Conservation (phyloP, 2,113 vertebrate species). For the Salvelinus alpinus region DNA sequence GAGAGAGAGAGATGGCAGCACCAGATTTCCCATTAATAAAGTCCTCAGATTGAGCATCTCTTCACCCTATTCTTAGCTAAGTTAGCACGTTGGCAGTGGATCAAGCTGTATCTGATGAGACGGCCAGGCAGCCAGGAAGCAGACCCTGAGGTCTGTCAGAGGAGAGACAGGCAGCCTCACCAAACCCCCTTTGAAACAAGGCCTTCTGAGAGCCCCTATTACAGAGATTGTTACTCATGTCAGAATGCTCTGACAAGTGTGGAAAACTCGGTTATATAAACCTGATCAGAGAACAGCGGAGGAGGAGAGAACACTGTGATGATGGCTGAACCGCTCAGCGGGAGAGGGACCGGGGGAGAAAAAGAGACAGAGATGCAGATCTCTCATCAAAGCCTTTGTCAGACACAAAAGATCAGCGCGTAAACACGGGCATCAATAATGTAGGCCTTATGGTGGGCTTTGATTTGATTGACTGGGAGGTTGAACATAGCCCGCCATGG, state of each 20-base stretch:
- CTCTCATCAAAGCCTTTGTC: conserved; percentile 36
- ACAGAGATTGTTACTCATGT: conserved; percentile 41
- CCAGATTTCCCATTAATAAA: conserved; percentile 62
- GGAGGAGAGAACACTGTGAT: background rate
- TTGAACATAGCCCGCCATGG: background rate
- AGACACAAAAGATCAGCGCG: conserved; percentile 51
- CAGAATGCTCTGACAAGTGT: conserved; percentile 43
- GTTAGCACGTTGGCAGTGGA: conserved; percentile 11
- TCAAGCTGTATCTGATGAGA: conserved; percentile 36
- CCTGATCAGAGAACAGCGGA: conserved; percentile 8
- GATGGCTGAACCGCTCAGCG: background rate
- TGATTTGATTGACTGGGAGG: conserved; percentile 46
- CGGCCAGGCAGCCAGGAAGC: conserved; percentile 41
- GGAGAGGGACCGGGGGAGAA: background rate
- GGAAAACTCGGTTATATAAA: conserved; percentile 51
- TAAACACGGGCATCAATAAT: conserved; percentile 73
- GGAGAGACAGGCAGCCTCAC: conserved; percentile 4
- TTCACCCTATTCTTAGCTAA: conserved; percentile 25
- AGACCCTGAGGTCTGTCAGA: background rate
- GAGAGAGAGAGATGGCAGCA: conserved; percentile 33
- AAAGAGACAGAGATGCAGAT: conserved; percentile 13
- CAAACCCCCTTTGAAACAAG: background rate
- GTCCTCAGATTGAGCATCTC: conserved; percentile 45
- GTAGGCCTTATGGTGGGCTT: conserved; percentile 42
- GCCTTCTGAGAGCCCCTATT: conserved; percentile 11